These are phyloP conservation scores for Turnix velox DNA, from an alignment of 2,113 vertebrate species.

Conservation along the genomic window DNA sequence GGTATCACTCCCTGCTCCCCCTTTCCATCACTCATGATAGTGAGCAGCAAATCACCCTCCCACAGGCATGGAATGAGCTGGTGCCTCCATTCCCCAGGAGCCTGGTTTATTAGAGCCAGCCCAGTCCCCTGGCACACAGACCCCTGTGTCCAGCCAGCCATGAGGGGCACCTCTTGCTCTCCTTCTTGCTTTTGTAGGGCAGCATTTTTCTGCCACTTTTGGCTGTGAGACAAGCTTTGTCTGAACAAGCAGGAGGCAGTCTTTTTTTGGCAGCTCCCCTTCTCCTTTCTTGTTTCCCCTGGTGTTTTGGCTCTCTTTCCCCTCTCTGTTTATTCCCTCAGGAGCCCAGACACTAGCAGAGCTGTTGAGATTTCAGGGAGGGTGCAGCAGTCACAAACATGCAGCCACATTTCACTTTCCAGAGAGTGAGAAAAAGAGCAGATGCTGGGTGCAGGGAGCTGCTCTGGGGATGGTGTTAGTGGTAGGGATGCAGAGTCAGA, in stretches of 20 bases:
- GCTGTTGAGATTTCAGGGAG: constrained; percentile 12
- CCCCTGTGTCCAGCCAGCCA: fast-evolving
- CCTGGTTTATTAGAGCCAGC: background rate
- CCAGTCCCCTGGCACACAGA: background rate
- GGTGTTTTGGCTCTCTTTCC: constrained; percentile 38
- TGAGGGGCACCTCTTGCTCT: background rate
- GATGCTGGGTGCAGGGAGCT: background rate
- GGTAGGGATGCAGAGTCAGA: background rate
- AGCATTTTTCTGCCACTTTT: constrained; percentile 34
- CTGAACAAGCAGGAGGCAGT: constrained; percentile 48
- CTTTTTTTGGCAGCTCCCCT: background rate
- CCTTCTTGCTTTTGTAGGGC: background rate
- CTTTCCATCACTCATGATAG: background rate
- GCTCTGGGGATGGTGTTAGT: background rate
- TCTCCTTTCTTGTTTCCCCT: constrained; percentile 25
- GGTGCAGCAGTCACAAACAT: constrained; percentile 2
- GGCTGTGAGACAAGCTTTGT: constrained; percentile 12
- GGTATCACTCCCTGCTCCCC: background rate
- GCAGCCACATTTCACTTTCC: background rate
- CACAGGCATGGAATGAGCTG: background rate
- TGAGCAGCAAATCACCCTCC: background rate
- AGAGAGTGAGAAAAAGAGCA: constrained; percentile 37
- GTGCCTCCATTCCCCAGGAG: fast-evolving
- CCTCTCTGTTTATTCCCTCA: constrained; percentile 56
- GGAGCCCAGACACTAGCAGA: constrained; percentile 28